A percentile compares a stretch with the other conserved stretches of the same genome.
Conservation (phyloP, 1,140 invertebrate genomes). For the Platyscapa corneri region DNA sequence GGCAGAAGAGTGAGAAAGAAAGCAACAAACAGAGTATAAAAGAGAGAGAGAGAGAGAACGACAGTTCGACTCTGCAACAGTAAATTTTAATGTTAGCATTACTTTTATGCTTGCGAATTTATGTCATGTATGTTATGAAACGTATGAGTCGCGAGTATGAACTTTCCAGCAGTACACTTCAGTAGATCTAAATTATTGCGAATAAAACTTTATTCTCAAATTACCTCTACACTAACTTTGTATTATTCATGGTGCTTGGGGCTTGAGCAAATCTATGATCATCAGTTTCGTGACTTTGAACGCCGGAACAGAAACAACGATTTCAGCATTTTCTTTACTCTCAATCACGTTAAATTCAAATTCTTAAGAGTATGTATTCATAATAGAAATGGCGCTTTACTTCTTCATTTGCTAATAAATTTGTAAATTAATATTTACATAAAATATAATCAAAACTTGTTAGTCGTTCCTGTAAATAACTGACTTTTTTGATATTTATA, state of each 20-base stretch:
- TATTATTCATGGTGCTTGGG: constrained; percentile 61
- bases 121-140: constrained; percentile 70
- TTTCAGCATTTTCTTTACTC: neutral
- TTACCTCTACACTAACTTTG: constrained; percentile 73
- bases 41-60: neutral
- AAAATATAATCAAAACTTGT: too few relatives aligned
- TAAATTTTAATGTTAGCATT: constrained; percentile 75
- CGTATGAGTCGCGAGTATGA: constrained; percentile 64
- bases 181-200: constrained; percentile 72
- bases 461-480: too few relatives aligned
- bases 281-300: neutral
- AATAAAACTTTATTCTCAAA: constrained; percentile 76
- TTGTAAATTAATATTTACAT: neutral
- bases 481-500: too few relatives aligned
- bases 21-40: constrained; percentile 52
- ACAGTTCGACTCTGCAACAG: constrained; percentile 66
- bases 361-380: neutral
- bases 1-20: constrained; percentile 36
- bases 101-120: constrained; percentile 74
- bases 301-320: constrained; percentile 33
- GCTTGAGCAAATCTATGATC: neutral
- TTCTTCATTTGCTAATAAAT: neutral
- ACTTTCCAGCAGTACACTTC: constrained; percentile 55
- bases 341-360: neutral
- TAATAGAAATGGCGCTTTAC: neutral